Evolutionary conservation across 1,140 invertebrate species (phyloP).

Genomic region (Pseudomyrmex cubaensis): DNA sequence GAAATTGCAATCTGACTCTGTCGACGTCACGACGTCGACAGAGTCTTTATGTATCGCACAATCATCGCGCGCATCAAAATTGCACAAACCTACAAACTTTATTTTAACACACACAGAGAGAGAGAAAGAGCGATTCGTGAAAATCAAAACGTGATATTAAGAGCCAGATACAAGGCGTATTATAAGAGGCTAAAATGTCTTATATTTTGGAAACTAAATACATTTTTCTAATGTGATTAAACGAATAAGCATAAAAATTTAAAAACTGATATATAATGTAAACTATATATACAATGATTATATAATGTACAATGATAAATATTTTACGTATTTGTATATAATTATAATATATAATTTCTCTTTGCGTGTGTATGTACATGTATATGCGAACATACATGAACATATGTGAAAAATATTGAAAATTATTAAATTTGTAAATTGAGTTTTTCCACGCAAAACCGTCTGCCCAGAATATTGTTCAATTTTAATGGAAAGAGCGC

Average conservation of each 20-base stretch:
- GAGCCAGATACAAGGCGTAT: not conserved
- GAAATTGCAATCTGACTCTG: constrained; percentile 56
- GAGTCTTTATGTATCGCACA: constrained; percentile 57
- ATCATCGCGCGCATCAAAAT: constrained; percentile 55
- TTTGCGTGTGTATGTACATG: not conserved
- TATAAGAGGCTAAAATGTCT: constrained; percentile 25
- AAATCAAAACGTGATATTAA: constrained; percentile 31
- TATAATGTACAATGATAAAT: constrained; percentile 15
- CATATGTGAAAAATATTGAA: constrained; percentile 22
- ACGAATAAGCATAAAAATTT: not conserved
- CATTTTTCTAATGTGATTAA: constrained; percentile 36
- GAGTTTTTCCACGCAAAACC: constrained; percentile 9
- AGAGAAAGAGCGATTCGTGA: constrained; percentile 12
- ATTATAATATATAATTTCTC: constrained; percentile 34
- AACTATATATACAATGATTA: not conserved
- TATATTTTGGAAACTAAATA: constrained; percentile 38
- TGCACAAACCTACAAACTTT: constrained; percentile 60
- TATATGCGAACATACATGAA: constrained; percentile 11
- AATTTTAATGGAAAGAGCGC: not conserved
- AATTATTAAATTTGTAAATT: not conserved
- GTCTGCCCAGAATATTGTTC: constrained; percentile 2
- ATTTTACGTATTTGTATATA: constrained; percentile 22
- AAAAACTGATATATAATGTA: not conserved
- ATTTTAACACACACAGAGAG: constrained; percentile 25
- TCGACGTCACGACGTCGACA: constrained; percentile 40